Conservation (phyloP, 2,888 invertebrate genomes). For the Caenorhabditis becei region DNA sequence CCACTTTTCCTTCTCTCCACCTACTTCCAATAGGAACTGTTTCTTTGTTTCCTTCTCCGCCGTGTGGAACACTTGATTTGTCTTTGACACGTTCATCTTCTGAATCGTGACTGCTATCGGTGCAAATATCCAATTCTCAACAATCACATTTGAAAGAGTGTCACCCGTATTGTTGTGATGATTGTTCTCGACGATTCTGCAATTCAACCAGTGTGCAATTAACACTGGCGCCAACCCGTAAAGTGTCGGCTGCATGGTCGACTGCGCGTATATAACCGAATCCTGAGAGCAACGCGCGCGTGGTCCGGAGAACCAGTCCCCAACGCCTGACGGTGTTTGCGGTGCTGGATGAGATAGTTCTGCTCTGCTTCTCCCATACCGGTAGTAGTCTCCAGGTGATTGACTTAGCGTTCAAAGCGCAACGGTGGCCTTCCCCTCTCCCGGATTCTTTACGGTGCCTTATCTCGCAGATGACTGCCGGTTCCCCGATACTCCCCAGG, state of each 20-base stretch:
- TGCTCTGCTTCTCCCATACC: neutral
- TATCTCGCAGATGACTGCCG: neutral
- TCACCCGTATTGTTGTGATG: conserved; percentile 43
- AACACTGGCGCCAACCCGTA: conserved; percentile 9
- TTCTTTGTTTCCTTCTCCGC: conserved; percentile 48
- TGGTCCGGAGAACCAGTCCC: conserved; percentile 11
- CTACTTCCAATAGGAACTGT: conserved; percentile 53
- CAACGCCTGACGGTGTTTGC: neutral
- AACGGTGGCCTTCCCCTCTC: no score
- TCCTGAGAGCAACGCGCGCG: neutral
- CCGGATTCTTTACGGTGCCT: neutral
- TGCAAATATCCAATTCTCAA: conserved; percentile 68
- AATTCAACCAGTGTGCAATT: neutral
- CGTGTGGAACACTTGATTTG: conserved; percentile 37
- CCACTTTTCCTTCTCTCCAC: neutral
- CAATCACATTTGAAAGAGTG: conserved; percentile 49
- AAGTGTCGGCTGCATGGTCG: conserved; percentile 45
- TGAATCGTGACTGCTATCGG: conserved; percentile 67
- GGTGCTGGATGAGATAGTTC: neutral
- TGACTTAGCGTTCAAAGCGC: neutral
- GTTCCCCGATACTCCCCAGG: neutral
- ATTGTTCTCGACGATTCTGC: conserved; percentile 40
- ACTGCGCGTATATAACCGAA: neutral
- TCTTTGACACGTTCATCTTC: conserved; percentile 63
- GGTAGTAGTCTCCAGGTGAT: neutral